Evolutionary conservation across 2,888 invertebrate species (phyloP), one percentile per base, ranked within the genome.

Genomic region (Eristalinus sepulchralis): DNA sequence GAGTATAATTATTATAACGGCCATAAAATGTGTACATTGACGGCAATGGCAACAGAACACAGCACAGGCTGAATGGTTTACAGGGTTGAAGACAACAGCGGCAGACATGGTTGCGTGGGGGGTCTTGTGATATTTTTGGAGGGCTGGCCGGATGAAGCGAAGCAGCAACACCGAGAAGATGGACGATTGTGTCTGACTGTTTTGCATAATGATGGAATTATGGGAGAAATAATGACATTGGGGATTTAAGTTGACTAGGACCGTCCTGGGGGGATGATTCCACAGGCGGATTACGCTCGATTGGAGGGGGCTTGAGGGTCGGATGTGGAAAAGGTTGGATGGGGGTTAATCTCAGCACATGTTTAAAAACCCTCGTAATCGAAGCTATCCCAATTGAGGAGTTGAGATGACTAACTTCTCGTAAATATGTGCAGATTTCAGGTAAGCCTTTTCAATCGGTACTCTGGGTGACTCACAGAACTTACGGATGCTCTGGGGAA

Each of bases 201-300:
- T 79, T 83, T 83, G 79, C 83, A 79, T 83, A 79, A 83, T 66
- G 79, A 79, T 70, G 79, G 73, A 64, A 57, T 68, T 68, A 72
- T 72, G 63, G 39, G 31, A 27, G 70, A 10, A 66, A 71, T 75
- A 75, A 83, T 83, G 64, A 66, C 47, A 66, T 83, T 78, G 63
- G 68, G 73, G 68, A 63, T 71, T 78, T 64, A 64, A 63, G 57
- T 47, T 22, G 47, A 47, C 47, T 47, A 47, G 47, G 17, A 8
- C 47, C 17, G 47, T 6, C 5, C 6, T 17, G 47, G 1, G 47
- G 17, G 8, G n/a, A n/a, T n/a, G 6, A 47, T 17, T 47, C 47
- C 47, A 17, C 17, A 17, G 47, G 9, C 39, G 57, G 76, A 47
- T 53, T 31, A 60, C 31, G 47, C 39, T 22, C 3, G 67, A 67